Percentiles rank a stretch among this genome's conserved stretches.
Evolutionary conservation across 2,113 vertebrate genomes (phyloP).

Genomic region (Eira barbara): DNA sequence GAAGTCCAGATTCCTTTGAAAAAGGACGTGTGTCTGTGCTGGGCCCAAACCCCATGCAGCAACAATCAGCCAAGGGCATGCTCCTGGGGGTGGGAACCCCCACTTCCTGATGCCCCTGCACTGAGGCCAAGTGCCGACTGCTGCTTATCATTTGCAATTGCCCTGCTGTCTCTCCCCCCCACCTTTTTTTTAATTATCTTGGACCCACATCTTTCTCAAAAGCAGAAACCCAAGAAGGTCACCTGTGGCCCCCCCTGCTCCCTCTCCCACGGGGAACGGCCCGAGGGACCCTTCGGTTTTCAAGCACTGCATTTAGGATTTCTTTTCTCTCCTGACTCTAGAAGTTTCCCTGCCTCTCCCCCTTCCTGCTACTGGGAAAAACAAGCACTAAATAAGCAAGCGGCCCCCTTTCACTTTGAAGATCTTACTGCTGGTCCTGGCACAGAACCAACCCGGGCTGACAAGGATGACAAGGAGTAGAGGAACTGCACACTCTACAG

Average conservation of each 20-base stretch:
- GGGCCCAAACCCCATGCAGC: fast-evolving
- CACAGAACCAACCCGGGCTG: background rate
- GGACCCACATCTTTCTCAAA: background rate
- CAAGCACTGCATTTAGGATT: background rate
- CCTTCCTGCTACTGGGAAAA: background rate
- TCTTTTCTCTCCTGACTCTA: background rate
- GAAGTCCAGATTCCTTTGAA: background rate
- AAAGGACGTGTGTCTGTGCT: fast-evolving
- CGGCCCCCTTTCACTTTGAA: background rate
- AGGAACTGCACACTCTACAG: too few relatives aligned
- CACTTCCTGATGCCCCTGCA: background rate
- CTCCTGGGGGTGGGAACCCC: background rate
- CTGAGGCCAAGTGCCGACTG: background rate
- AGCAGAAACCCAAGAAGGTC: background rate
- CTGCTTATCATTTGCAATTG: too few relatives aligned
- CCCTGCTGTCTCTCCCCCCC: background rate
- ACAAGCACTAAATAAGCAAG: background rate
- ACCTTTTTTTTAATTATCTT: background rate
- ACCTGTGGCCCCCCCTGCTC: fast-evolving
- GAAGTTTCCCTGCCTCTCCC: background rate
- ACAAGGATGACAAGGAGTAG: background rate
- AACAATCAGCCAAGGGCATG: background rate
- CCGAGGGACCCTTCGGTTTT: background rate
- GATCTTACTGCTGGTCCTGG: background rate
- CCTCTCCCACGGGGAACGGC: background rate